These are phyloP conservation scores for Drosophila pruinosa DNA, from an alignment of 1,140 invertebrate genomes.

Conservation along the genomic window DNA sequence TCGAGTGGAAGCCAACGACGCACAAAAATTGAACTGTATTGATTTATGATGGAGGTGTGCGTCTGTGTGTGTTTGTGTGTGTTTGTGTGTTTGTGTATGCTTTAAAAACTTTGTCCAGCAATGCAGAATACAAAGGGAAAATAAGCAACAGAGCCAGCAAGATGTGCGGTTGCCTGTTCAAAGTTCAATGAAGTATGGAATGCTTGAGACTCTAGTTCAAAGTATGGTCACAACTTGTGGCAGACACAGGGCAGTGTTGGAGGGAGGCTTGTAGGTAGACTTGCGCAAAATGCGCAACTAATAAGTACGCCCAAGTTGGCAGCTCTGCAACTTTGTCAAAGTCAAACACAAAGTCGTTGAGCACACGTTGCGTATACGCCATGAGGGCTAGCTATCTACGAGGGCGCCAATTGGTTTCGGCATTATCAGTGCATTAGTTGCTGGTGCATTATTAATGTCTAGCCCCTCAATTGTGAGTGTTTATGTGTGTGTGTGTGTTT, in stretches of 20 bases:
- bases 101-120: constrained; percentile 55
- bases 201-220: constrained; percentile 27
- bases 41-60: constrained; percentile 61
- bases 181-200: constrained; percentile 70
- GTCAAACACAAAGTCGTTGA: constrained; percentile 68
- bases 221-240: constrained; percentile 43
- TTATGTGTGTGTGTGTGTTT: neutral
- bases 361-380: constrained; percentile 1
- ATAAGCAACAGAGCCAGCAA: constrained; percentile 9
- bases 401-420: constrained; percentile 41
- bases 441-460: constrained; percentile 67
- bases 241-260: neutral
- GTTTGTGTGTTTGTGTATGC: neutral
- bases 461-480: constrained; percentile 41
- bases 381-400: constrained; percentile 2
- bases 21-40: constrained; percentile 74
- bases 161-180: constrained; percentile 40
- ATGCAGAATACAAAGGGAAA: constrained; percentile 5
- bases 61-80: neutral
- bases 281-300: constrained; percentile 24
- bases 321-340: constrained; percentile 66
- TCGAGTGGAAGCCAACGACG: constrained; percentile 49
- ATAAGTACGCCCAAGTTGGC: constrained; percentile 53
- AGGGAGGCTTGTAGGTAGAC: neutral
- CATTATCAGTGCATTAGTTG: constrained; percentile 72